phyloP scores from a whole-genome alignment of 2,797 vertebrate genomes.

The Hipposideros larvatus region DNA sequence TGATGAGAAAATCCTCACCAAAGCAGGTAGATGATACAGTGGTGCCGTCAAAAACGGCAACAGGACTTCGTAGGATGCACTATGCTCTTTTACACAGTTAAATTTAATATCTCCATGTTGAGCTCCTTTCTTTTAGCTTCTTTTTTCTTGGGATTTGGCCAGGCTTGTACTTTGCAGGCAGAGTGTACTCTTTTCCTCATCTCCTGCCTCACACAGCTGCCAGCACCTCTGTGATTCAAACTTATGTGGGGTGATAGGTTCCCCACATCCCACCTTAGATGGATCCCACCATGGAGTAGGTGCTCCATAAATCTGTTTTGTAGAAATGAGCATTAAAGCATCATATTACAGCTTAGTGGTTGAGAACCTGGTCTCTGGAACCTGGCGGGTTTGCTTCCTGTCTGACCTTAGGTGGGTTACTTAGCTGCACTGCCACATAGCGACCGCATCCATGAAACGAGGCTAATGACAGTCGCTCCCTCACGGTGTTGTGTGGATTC shows the following conservation, averaged over 20 bases:
- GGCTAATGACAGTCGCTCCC: neutral
- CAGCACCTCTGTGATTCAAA: neutral
- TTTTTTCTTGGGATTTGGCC: neutral
- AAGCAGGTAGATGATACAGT: constrained; percentile 90
- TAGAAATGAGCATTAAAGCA: neutral
- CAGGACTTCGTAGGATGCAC: neutral
- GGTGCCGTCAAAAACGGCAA: fast-evolving
- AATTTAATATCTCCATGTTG: neutral
- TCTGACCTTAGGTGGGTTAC: neutral
- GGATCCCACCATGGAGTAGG: neutral
- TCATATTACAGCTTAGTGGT: neutral
- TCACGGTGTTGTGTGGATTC: neutral
- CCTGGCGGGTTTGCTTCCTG: neutral
- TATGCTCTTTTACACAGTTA: neutral
- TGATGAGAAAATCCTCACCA: constrained; percentile 94
- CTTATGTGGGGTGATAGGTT: neutral
- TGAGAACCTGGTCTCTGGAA: neutral
- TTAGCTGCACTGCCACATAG: neutral
- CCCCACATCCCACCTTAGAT: neutral
- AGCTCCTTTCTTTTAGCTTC: neutral
- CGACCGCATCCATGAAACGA: neutral
- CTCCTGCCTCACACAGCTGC: neutral
- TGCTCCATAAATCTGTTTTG: neutral
- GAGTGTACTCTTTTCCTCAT: neutral
- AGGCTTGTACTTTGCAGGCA: neutral